Conservation (phyloP, 1,140 invertebrate genomes). For the Orussus abietinus region DNA sequence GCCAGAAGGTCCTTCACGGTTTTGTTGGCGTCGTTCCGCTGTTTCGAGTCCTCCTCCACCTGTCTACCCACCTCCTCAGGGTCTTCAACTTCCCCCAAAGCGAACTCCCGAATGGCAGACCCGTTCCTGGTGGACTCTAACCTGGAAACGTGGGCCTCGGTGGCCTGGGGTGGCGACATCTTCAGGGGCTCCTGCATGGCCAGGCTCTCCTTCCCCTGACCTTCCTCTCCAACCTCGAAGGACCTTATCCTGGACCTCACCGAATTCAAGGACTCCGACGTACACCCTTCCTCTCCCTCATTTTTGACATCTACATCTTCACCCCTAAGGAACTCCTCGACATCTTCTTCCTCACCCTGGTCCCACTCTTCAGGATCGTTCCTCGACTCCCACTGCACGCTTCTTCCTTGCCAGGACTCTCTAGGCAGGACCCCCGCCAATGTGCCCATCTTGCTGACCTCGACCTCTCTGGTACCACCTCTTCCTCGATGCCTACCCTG, state of each 20-base stretch:
- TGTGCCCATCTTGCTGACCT: constrained; percentile 16
- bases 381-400: constrained; percentile 40
- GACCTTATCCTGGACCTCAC: constrained; percentile 55
- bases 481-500: constrained; percentile 12
- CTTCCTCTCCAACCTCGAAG: constrained; percentile 41
- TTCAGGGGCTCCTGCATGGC: constrained; percentile 52
- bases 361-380: constrained; percentile 32
- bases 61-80: constrained; percentile 7
- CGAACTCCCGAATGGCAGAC: constrained; percentile 26
- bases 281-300: too few species aligned
- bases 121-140: constrained; percentile 34
- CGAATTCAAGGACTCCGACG: constrained; percentile 41
- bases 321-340: constrained; percentile 11
- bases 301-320: neutral
- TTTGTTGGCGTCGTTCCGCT: constrained; percentile 40
- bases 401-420: constrained; percentile 37
- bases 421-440: constrained; percentile 26
- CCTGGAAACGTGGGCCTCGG: constrained; percentile 51
- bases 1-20: constrained; percentile 56
- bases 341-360: constrained; percentile 41
- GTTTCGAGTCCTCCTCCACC: constrained; percentile 13
- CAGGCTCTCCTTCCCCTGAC: constrained; percentile 30
- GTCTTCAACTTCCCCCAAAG: constrained; percentile 19
- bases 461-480: constrained; percentile 16
- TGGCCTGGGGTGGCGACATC: constrained; percentile 43